These are phyloP conservation scores for Drosophila subpulchrella DNA, from an alignment of 1,140 invertebrate species.

Conservation along the genomic window DNA sequence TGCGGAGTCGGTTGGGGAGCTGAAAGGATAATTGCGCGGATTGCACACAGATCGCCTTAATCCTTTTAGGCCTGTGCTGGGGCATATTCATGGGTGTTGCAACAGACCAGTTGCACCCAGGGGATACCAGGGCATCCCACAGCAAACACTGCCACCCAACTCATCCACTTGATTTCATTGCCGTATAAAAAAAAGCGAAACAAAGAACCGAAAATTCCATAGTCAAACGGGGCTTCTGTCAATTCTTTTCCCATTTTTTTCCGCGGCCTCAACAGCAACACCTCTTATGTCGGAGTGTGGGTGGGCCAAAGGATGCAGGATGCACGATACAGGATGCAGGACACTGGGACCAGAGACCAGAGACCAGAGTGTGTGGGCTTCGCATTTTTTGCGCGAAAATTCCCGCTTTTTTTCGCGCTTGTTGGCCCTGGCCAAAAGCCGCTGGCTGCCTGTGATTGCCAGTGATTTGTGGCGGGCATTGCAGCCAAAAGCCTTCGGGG, in stretches of 20 bases:
- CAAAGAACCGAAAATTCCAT: conserved; percentile 34
- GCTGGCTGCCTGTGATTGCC: conserved; percentile 60
- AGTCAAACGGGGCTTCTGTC: conserved; percentile 51
- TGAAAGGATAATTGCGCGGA: conserved; percentile 83
- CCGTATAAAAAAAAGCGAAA: conserved; percentile 29
- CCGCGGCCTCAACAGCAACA: conserved; percentile 57
- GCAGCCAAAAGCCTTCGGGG: conserved; percentile 15
- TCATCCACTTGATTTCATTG: conserved; percentile 81
- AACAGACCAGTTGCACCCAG: conserved; percentile 42
- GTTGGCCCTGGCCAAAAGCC: conserved; percentile 39
- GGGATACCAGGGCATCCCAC: not conserved
- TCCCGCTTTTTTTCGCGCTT: conserved; percentile 34
- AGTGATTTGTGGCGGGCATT: conserved; percentile 63
- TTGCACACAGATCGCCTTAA: conserved; percentile 82
- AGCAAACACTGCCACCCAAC: conserved; percentile 54
- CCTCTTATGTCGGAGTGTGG: conserved; percentile 28
- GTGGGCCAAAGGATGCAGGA: conserved; percentile 21
- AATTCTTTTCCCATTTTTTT: conserved; percentile 25
- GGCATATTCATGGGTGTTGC: conserved; percentile 35
- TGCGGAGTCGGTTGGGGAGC: conserved; percentile 52
- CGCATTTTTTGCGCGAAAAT: conserved; percentile 55
- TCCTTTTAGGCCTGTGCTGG: conserved; percentile 73
- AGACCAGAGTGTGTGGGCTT: not conserved
- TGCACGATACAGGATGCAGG: conserved; percentile 19
- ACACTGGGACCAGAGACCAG: not conserved